Evolutionary conservation across 2,888 invertebrate species (phyloP).

Genomic region (Colostygia pectinataria): DNA sequence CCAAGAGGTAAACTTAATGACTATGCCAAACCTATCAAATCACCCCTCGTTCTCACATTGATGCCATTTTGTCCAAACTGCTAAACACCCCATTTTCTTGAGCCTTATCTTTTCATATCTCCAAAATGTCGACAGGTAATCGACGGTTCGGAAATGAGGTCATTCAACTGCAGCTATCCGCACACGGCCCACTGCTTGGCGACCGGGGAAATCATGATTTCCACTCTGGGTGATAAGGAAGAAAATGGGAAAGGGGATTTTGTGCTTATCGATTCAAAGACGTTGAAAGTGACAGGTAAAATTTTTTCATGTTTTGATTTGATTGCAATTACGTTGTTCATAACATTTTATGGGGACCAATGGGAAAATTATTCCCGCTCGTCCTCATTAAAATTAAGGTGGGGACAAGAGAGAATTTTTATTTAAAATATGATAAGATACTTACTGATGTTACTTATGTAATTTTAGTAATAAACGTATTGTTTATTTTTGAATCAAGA

Average conservation of each 20-base stretch:
- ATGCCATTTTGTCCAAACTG: conserved; percentile 40
- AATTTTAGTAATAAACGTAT: too few species aligned
- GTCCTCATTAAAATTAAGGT: too few species aligned
- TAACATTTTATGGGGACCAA: too few species aligned
- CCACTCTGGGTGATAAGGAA: conserved; percentile 94
- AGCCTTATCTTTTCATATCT: conserved; percentile 24
- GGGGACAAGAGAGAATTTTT: too few species aligned
- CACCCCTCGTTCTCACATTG: conserved; percentile 13
- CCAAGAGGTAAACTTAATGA: conserved; percentile 1
- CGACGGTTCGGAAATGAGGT: conserved; percentile 90
- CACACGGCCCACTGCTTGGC: conserved; percentile 98
- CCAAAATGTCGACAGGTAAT: conserved; percentile 49
- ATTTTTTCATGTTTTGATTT: conserved; percentile 18
- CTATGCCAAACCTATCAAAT: conserved; percentile 7
- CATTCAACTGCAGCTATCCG: conserved; percentile 90
- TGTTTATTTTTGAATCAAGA: too few species aligned
- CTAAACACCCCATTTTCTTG: conserved; percentile 42
- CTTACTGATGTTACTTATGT: too few species aligned
- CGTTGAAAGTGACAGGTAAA: conserved; percentile 88
- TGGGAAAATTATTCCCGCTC: too few species aligned
- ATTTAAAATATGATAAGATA: too few species aligned
- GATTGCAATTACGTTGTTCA: too few species aligned
- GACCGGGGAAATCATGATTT: conserved; percentile 96
- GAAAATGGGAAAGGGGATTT: conserved; percentile 94
- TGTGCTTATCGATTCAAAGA: conserved; percentile 91